Evolutionary conservation across 2,113 vertebrate genomes (phyloP), one percentile per base, ranked within the genome.

Genomic region (Speoplatyrhinus poulsoni): DNA sequence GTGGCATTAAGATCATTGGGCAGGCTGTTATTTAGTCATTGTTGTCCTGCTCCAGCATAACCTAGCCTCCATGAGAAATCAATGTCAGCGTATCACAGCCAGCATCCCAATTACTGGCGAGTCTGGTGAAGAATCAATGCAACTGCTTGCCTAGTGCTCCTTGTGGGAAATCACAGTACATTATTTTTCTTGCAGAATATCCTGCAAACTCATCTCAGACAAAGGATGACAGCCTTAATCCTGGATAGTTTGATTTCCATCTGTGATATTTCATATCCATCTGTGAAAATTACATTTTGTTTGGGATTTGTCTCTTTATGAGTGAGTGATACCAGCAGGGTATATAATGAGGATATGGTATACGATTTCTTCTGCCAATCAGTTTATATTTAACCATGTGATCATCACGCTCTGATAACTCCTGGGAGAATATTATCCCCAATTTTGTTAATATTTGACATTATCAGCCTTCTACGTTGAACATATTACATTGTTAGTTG

Each of bases 71-170:
- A 81, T 77, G 69, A 84, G 76, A 90, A 91, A 91, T 92, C 91
- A 86, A 92, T 92, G 84, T 69, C 71, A 77, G 80, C 77, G 65
- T 79, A 83, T 79, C 72, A 73, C 88, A 76, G 82, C 83, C 85
- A 78, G 86, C 85, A 90, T 91, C 85, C 82, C 85, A 90, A 92
- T 92, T 90, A 90, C 87, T 84, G 85, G 80, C 76, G 72, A 83
- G 79, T 75, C 77, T 85, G 85, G 87, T 72, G 73, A 82, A 77
- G 81, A 85, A 90, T 90, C 85, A 85, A 90, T 89, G 83, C 76
- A 84, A 85, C 85, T 85, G 85, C 85, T 85, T 86, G 83, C 88
- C 88, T 82, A 75, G 73, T 53, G 65, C 77, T 86, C 80, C 87
- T 89, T 83, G 77, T 85, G 90, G 90, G 85, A 89, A 86, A 89